A percentile compares a stretch with the other conserved stretches of the same genome.
Evolutionary conservation across 2,888 invertebrate species (phyloP).

Genomic region (Caenorhabditis sp.): DNA sequence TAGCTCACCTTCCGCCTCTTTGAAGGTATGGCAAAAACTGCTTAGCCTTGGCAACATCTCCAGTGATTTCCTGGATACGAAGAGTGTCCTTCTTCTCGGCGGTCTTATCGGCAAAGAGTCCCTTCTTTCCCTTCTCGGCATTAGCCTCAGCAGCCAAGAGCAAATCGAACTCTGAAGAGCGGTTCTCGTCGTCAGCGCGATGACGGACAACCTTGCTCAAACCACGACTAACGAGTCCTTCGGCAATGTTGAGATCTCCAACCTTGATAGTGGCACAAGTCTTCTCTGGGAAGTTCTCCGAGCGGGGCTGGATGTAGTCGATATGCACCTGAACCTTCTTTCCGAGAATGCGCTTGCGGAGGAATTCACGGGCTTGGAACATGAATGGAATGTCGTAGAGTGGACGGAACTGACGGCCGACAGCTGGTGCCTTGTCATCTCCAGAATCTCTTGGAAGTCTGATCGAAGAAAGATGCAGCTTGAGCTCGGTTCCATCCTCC

Average conservation of each 20-base stretch:
- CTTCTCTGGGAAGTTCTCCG: constrained; percentile 95
- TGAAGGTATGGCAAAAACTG: constrained; percentile 95
- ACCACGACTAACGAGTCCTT: constrained; percentile 88
- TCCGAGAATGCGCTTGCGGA: constrained; percentile 95
- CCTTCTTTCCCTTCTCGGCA: constrained; percentile 91
- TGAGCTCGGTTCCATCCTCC: constrained; percentile 89
- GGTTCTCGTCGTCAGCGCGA: constrained; percentile 90
- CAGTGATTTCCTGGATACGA: constrained; percentile 77
- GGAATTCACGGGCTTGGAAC: constrained; percentile 97
- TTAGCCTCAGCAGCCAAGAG: constrained; percentile 94
- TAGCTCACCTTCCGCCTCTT: constrained; percentile 87
- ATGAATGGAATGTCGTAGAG: constrained; percentile 98
- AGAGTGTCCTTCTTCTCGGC: constrained; percentile 72
- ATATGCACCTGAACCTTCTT: constrained; percentile 91
- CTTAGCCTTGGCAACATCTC: constrained; percentile 81
- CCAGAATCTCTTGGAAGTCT: constrained; percentile 88
- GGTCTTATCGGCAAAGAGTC: constrained; percentile 87
- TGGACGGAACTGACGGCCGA: constrained; percentile 86
- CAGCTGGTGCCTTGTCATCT: constrained; percentile 62
- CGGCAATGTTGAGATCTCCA: constrained; percentile 89
- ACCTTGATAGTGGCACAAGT: constrained; percentile 93
- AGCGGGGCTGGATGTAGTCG: constrained; percentile 97
- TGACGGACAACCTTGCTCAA: constrained; percentile 94
- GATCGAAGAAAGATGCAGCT: constrained; percentile 96
- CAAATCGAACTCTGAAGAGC: constrained; percentile 93